Conservation (phyloP, 2,113 vertebrate genomes). For the Neoarius graeffei region DNA sequence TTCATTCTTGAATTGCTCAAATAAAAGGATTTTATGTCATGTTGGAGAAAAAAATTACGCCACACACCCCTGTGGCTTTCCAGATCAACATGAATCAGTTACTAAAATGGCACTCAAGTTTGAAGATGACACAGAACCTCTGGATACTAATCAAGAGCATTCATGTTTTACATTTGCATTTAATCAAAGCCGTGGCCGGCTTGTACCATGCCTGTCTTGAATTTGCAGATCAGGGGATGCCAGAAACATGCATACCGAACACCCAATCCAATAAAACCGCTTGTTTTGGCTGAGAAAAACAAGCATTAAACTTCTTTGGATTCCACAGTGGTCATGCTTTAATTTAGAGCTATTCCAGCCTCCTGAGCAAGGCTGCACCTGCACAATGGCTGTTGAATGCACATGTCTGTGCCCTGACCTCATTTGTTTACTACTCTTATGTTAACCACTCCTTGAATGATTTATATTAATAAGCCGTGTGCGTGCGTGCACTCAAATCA, state of each 20-base stretch:
- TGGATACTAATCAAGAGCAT: conserved; percentile 57
- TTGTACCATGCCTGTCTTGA: conserved; percentile 58
- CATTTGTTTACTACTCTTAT: conserved; percentile 73
- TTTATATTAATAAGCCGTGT: conserved; percentile 68
- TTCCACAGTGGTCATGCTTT: conserved; percentile 69
- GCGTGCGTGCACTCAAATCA: conserved; percentile 5
- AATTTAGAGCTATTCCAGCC: conserved; percentile 60
- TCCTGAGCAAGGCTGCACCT: conserved; percentile 70
- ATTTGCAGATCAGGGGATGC: conserved; percentile 65
- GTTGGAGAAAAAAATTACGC: conserved; percentile 8
- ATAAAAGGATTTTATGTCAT: conserved; percentile 16
- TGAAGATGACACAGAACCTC: conserved; percentile 65
- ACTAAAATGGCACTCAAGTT: conserved; percentile 42
- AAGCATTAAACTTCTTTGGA: conserved; percentile 63
- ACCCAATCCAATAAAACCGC: conserved; percentile 69
- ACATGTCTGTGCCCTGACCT: conserved; percentile 70
- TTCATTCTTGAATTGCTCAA: neutral
- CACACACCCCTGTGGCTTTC: conserved; percentile 7
- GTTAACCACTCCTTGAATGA: conserved; percentile 68
- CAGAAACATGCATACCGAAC: conserved; percentile 73
- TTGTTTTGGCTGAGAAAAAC: conserved; percentile 64
- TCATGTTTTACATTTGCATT: conserved; percentile 65
- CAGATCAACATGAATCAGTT: conserved; percentile 30
- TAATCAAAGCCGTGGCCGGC: conserved; percentile 71
- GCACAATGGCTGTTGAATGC: conserved; percentile 65